Evolutionary conservation across 2,797 vertebrate genomes (phyloP).

Genomic region (Notamacropus eugenii): DNA sequence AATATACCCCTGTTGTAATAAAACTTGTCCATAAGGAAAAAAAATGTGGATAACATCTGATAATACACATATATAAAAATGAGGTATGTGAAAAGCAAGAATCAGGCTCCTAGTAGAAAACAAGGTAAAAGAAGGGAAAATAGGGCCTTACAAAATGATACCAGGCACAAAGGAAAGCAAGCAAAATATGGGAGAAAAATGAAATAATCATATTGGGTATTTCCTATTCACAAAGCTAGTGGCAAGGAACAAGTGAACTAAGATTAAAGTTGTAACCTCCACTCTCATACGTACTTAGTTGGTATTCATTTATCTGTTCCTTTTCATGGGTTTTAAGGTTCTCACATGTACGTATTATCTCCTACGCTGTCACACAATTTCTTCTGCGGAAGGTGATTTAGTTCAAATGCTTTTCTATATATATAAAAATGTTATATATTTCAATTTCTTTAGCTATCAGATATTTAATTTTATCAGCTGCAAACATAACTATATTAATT

Average conservation of each 20-base stretch:
- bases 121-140: background rate
- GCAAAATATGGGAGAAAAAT: background rate
- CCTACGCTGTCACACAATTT: background rate
- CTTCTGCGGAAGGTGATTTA: background rate
- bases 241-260: background rate
- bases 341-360: background rate
- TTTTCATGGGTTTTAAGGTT: background rate
- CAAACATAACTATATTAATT: background rate
- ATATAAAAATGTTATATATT: background rate
- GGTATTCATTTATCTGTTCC: background rate
- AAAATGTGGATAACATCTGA: background rate
- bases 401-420: background rate
- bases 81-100: background rate
- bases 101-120: background rate
- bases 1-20: background rate
- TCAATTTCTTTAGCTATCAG: conserved; percentile 12
- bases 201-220: background rate
- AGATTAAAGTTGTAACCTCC: background rate
- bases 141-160: background rate
- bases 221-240: background rate
- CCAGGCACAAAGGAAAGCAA: background rate
- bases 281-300: background rate
- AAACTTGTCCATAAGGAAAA: background rate
- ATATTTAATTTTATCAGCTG: conserved; percentile 5
- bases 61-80: background rate